A percentile compares a stretch with the other conserved stretches of the same genome.
Evolutionary conservation across 2,888 invertebrate species (phyloP).

Genomic region (Mesoligia furuncula): DNA sequence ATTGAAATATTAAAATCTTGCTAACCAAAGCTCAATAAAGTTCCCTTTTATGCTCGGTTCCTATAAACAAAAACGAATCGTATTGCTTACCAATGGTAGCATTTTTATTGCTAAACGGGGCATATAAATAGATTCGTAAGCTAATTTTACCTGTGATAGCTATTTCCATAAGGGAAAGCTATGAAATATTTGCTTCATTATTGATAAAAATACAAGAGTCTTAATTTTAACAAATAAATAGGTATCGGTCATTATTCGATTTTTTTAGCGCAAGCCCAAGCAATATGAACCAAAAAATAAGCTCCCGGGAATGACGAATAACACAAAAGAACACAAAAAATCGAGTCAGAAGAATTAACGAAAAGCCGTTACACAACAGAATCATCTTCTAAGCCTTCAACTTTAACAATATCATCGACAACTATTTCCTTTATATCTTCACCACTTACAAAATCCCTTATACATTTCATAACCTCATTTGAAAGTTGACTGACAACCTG

Average conservation of each 20-base stretch:
- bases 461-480: slow-evolving; percentile 51
- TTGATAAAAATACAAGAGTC: neutral
- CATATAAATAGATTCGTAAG: neutral
- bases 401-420: neutral
- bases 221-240: neutral
- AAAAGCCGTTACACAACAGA: neutral
- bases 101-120: neutral
- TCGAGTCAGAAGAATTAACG: neutral
- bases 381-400: neutral
- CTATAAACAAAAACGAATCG: neutral
- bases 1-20: neutral
- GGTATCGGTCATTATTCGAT: neutral
- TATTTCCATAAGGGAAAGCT: neutral
- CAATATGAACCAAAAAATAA: neutral
- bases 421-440: slow-evolving; percentile 4
- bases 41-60: neutral
- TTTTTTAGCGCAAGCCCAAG: neutral
- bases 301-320: neutral
- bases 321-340: neutral
- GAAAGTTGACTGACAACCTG: slow-evolving; percentile 64
- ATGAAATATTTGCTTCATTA: neutral
- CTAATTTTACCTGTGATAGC: neutral
- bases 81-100: neutral
- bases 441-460: slow-evolving; percentile 33
- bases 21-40: neutral